Evolutionary conservation across 2,113 vertebrate genomes (phyloP), one percentile per base, ranked within the genome.

Genomic region (Macheiramphus alcinus): DNA sequence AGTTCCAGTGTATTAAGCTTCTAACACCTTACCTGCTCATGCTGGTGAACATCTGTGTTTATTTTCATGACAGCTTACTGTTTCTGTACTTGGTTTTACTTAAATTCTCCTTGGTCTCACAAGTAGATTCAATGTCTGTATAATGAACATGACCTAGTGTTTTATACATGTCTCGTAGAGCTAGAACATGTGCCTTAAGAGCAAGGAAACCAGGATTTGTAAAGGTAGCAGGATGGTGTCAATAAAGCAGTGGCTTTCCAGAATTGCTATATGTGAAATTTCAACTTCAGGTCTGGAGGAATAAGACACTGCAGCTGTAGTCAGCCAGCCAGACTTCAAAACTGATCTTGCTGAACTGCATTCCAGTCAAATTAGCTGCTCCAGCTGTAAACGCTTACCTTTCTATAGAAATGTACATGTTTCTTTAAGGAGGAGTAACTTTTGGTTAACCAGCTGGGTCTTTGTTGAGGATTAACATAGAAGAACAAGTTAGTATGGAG

Each of bases 401-500:
- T 95, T 82, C 86, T 79, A 31, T 72, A 71, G 94, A 85, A 66
- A 83, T 82, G 93, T 59, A 94, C 94, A 81, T 93, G 53, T 89
- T 86, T 84, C 78, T 86, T 87, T 19, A 73, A 91, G 93, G 90
- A 96, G 79, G 93, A 73, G 82, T 55, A 71, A 80, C 82, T 94
- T 81, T 22, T 22, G 47, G 59, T 97, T 92, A 89, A 68, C 55
- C 68, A 45, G 11, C 79, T n/a, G 38, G 38, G 63, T 16, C 91
- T 90, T 78, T 95, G 65, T 52, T 59, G 86, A 63, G 47, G 47
- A 13, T 62, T 89, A 58, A 80, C 7, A 36, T 7, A 81, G 86
- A 52, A 88, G 90, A 97, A 95, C 86, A 18, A 96, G 93, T 93
- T 67, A 84, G 83, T 72, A 74, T 58, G 72, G 89, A 93, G 59